Conservation (phyloP, 2,113 vertebrate species). For the Siphamia tubifer region DNA sequence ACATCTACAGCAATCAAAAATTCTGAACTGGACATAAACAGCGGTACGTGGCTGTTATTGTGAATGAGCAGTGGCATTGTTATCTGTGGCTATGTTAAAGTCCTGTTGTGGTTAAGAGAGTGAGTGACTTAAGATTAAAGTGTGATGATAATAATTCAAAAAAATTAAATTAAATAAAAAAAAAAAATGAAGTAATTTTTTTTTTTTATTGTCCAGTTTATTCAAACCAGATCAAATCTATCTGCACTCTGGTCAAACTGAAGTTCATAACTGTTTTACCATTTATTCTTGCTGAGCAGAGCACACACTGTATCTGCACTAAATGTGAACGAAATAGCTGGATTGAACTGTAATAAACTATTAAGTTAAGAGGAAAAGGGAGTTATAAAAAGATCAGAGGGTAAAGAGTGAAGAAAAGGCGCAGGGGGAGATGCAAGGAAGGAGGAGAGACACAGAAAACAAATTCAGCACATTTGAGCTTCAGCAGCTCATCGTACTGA, state of each 20-base stretch:
- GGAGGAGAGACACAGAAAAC: background rate
- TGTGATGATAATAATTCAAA: too few relatives aligned
- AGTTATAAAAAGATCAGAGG: slow-evolving; percentile 57
- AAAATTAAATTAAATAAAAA: too few relatives aligned
- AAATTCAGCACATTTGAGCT: background rate
- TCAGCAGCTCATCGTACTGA: background rate
- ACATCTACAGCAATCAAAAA: background rate
- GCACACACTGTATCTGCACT: background rate
- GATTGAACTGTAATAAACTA: background rate
- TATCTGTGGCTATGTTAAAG: slow-evolving; percentile 32
- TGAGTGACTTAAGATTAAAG: slow-evolving; percentile 31
- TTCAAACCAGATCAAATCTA: slow-evolving; percentile 21
- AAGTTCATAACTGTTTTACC: background rate
- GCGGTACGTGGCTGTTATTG: slow-evolving; percentile 30
- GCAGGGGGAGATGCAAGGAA: background rate
- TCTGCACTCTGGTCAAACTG: background rate
- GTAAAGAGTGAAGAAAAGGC: slow-evolving; percentile 2
- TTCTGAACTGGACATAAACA: slow-evolving; percentile 11
- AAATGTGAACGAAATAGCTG: background rate
- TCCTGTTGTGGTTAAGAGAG: slow-evolving; percentile 26
- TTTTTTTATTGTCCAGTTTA: background rate
- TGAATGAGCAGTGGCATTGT: slow-evolving; percentile 27
- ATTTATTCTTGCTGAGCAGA: background rate
- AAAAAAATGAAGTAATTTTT: too few relatives aligned
- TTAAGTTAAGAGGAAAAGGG: background rate